A percentile compares a stretch with the other conserved stretches of the same genome.
These are phyloP conservation scores for Pseudorhombus dupliciocellatus DNA, from an alignment of 2,113 vertebrate genomes.

Conservation along the genomic window DNA sequence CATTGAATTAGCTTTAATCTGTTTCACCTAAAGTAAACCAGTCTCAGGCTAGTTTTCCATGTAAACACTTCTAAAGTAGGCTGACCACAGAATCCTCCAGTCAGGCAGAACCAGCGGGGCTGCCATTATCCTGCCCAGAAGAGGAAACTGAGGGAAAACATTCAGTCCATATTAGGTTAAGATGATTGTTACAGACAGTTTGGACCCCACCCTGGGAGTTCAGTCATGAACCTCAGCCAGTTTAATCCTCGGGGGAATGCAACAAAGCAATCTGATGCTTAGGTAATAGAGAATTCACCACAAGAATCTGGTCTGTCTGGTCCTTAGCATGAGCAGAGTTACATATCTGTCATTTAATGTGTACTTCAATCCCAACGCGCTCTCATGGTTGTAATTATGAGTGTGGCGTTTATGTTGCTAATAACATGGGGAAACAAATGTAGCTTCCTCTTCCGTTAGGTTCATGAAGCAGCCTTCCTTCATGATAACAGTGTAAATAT, in stretches of 20 bases:
- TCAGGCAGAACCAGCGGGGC: neutral
- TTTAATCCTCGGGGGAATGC: conserved; percentile 39
- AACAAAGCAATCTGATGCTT: conserved; percentile 26
- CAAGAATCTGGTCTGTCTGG: conserved; percentile 11
- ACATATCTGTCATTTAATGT: neutral
- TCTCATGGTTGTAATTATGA: neutral
- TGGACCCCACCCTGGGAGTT: conserved; percentile 53
- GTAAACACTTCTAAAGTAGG: conserved; percentile 22
- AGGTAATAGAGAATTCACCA: conserved; percentile 5
- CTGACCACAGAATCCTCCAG: neutral
- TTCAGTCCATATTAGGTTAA: conserved; percentile 68
- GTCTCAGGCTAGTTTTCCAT: neutral
- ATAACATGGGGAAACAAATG: no score
- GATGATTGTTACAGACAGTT: conserved; percentile 57
- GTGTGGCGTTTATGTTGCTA: neutral
- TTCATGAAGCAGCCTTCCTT: neutral
- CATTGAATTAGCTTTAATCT: neutral
- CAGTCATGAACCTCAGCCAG: conserved; percentile 29
- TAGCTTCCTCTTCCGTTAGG: neutral
- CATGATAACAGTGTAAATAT: neutral
- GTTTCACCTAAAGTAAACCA: neutral
- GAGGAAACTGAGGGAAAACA: conserved; percentile 34
- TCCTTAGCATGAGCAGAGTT: neutral
- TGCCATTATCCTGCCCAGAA: conserved; percentile 40
- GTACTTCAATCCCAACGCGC: neutral